Conservation (phyloP, 2,888 invertebrate species). For the Napeogenes inachia region DNA sequence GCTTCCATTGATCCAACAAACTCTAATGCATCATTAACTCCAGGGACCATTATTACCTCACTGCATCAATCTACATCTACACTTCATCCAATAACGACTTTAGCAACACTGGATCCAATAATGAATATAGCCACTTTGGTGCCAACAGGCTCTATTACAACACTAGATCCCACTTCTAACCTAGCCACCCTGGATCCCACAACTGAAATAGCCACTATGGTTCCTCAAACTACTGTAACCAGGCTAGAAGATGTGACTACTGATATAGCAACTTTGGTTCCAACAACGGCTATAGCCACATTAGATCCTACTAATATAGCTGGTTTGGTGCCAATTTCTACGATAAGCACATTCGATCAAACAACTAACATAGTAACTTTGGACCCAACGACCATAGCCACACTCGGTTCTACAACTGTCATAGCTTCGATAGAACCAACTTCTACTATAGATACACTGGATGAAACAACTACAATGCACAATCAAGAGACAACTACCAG, state of each 20-base stretch:
- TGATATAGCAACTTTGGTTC: conserved; percentile 3
- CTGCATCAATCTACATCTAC: neutral
- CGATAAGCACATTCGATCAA: neutral
- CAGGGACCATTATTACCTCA: neutral
- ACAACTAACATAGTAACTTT: neutral
- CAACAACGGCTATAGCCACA: conserved; percentile 8
- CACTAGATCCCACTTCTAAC: neutral
- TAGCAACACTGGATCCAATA: conserved; percentile 1
- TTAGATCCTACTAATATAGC: conserved; percentile 7
- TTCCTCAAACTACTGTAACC: neutral
- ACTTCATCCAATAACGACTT: neutral
- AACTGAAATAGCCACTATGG: neutral
- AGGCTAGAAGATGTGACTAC: neutral
- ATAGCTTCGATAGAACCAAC: conserved; percentile 2
- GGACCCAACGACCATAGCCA: neutral
- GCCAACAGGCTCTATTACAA: neutral
- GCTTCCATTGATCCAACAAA: neutral
- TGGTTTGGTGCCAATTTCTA: neutral
- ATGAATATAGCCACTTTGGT: neutral
- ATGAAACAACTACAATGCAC: neutral
- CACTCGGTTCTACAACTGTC: neutral
- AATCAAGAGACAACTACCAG: neutral
- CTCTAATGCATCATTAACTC: neutral
- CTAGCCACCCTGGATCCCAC: neutral
- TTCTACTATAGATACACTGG: neutral